These are phyloP conservation scores for Tangara arthus DNA, from an alignment of 2,797 vertebrate species.

Conservation along the genomic window DNA sequence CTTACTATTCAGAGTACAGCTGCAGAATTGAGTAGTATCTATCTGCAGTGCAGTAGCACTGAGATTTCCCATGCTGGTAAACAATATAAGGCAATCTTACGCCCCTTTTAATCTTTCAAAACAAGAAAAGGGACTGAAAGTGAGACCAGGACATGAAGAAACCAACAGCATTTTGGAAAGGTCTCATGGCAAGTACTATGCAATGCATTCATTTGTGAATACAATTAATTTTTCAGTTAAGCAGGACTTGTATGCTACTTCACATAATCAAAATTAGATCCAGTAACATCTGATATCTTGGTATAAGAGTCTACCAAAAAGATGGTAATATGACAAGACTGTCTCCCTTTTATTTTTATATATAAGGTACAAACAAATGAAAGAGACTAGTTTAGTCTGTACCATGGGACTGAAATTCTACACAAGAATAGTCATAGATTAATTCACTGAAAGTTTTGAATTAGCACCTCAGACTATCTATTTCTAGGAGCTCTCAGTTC, in stretches of 20 bases:
- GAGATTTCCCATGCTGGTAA: neutral
- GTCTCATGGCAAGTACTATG: neutral
- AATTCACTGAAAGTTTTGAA: neutral
- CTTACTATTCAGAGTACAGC: neutral
- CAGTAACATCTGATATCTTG: neutral
- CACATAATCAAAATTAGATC: neutral
- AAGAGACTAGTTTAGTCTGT: neutral
- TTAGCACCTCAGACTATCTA: neutral
- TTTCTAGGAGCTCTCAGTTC: neutral
- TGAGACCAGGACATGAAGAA: neutral
- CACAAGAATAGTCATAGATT: neutral
- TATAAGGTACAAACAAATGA: neutral
- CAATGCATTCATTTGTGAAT: neutral
- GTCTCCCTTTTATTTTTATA: neutral
- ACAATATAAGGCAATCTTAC: neutral
- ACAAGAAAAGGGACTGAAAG: neutral
- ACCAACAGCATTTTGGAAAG: neutral
- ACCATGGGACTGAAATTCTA: neutral
- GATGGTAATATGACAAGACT: neutral
- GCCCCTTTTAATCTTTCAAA: neutral
- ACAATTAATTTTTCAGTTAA: neutral
- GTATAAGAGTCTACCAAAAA: neutral
- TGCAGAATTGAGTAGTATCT: neutral
- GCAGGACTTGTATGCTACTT: neutral
- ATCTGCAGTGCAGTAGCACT: neutral